Evolutionary conservation across 2,888 invertebrate genomes (phyloP), one percentile per base, ranked within the genome.

Genomic region (Marronus borbonicus): DNA sequence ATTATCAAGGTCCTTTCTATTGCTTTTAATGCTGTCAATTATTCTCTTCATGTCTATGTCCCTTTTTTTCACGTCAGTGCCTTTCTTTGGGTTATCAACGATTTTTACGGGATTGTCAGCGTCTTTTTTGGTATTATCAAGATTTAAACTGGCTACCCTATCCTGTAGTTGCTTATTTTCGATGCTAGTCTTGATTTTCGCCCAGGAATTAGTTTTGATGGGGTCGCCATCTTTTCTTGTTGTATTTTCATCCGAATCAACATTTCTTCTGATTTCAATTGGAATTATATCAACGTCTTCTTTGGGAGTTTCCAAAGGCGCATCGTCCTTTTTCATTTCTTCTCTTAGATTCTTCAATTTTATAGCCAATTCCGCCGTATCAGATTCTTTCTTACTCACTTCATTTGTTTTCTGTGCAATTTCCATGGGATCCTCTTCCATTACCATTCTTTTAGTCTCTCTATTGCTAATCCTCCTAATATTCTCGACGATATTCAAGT

Each of bases 321-420:
- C 60, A 60, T 24, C 60, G 8, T 60, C 60, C 24, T 60, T 60
- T 60, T 60, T 60, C 28, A 24, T 12, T 5, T 60, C 62, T 5
- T 31, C 14, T 10, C 10, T 31, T 28, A 62, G 12, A 12, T 2
- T 12, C 3, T 62, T 31, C 24, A 62, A 14, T 62, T 62, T 62
- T 3, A 2, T 31, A 5, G 28, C 31, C 12, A 62, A 62, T 31
- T 62, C 62, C 31, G 8, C 2, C 3, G 62, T 62, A 14, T 31
- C 62, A 2, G 31, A 20, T 12, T 62, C 14, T 5, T 2, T 17
- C 55, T 58, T 17, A 14, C 5, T 1, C 3, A 17, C 14, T 4
- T 52, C 52, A 17, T 17, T 52, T 7, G 17, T 20, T 10, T 28
- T 60, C 5, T 20, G 31, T 36, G 31, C 2, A 3, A 20, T 7